Evolutionary conservation across 2,888 invertebrate species (phyloP).

Genomic region (Schizotus pectinicornis): DNA sequence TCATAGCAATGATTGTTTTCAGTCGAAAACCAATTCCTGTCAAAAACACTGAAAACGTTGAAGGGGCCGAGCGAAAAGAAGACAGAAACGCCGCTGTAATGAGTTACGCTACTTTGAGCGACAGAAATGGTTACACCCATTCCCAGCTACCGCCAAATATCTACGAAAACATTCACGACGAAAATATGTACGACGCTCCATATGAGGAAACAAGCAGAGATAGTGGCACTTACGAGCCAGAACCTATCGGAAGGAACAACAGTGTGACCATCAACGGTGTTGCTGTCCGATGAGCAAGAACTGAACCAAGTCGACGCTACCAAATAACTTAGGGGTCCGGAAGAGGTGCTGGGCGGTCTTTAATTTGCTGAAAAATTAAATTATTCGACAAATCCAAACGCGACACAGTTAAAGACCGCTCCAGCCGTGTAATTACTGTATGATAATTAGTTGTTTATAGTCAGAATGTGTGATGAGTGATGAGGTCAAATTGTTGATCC

Average conservation of each 20-base stretch:
- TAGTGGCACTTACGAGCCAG: slow-evolving; percentile 69
- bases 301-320: slow-evolving; percentile 1
- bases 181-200: slow-evolving; percentile 78
- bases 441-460: too few relatives aligned
- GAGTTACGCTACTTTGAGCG: slow-evolving; percentile 85
- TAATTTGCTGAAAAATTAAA: neutral
- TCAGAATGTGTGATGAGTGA: too few relatives aligned
- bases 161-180: slow-evolving; percentile 69
- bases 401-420: too few relatives aligned
- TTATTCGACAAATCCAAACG: too few relatives aligned
- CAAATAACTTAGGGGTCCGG: neutral
- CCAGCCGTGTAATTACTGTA: too few relatives aligned
- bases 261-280: slow-evolving; percentile 89
- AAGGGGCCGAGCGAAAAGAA: slow-evolving; percentile 84
- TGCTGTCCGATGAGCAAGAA: slow-evolving; percentile 71
- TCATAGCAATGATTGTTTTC: slow-evolving; percentile 39
- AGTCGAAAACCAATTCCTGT: slow-evolving; percentile 85
- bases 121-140: slow-evolving; percentile 61
- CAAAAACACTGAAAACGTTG: slow-evolving; percentile 87
- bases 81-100: slow-evolving; percentile 87
- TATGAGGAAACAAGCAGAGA: slow-evolving; percentile 70
- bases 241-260: slow-evolving; percentile 63
- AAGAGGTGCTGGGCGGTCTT: neutral
- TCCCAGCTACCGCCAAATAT: slow-evolving; percentile 58
- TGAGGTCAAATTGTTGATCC: too few relatives aligned